phyloP scores from a whole-genome alignment of 2,797 vertebrate species.

The Acanthiza pusilla region DNA sequence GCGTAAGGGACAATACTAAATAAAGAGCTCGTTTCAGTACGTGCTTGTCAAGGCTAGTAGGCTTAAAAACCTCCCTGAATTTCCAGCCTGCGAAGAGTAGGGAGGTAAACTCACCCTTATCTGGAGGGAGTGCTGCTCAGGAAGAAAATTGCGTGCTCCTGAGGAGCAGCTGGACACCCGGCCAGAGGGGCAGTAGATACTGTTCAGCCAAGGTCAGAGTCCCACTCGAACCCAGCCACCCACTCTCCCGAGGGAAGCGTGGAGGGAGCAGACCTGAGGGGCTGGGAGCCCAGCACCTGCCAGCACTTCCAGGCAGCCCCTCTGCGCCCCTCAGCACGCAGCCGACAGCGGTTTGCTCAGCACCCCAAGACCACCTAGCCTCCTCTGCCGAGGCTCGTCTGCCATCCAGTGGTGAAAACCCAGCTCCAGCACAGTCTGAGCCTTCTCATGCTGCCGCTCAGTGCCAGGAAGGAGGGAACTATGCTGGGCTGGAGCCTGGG shows the following conservation, averaged over 20 bases:
- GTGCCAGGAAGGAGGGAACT: not conserved
- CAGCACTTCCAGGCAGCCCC: not conserved
- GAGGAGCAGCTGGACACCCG: fast-evolving
- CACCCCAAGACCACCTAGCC: not conserved
- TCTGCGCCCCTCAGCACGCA: not conserved
- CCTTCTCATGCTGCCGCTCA: not conserved
- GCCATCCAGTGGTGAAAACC: constrained; percentile 25
- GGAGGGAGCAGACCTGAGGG: not conserved
- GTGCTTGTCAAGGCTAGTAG: not conserved
- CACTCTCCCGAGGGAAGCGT: not conserved
- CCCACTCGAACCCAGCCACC: not conserved
- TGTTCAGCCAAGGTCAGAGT: not conserved
- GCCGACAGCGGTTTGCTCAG: not conserved
- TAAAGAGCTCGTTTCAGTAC: not conserved
- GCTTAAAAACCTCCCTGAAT: not conserved
- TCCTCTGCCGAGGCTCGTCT: not conserved
- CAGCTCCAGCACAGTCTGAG: not conserved
- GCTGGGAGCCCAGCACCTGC: not conserved
- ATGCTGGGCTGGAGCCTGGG: not conserved
- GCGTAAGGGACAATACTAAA: not conserved
- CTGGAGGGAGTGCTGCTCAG: not conserved
- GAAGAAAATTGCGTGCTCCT: not conserved
- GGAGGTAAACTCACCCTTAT: not conserved
- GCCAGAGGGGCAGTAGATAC: not conserved
- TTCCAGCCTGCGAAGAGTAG: not conserved